A percentile compares a stretch with the other conserved stretches of the same genome.
Conservation (phyloP, 2,113 vertebrate genomes). For the Prinia subflava region DNA sequence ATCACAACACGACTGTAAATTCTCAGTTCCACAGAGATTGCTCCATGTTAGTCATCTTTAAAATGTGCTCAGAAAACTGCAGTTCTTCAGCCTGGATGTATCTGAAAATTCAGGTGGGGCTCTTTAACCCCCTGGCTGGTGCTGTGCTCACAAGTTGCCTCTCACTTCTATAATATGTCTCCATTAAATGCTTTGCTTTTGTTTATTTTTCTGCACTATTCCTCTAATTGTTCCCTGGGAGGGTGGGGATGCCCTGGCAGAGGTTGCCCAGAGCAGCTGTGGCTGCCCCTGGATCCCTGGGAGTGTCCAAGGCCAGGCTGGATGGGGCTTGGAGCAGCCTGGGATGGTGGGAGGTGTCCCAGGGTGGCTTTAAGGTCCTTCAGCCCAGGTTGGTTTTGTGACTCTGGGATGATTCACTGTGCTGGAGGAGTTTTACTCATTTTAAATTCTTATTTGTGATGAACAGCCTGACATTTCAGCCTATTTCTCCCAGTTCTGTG, state of each 20-base stretch:
- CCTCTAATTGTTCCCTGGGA: background rate
- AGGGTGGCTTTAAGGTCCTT: background rate
- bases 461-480: background rate
- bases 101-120: background rate
- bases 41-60: background rate
- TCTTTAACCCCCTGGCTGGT: background rate
- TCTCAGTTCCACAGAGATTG: background rate
- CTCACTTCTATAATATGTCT: background rate
- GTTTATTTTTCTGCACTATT: background rate
- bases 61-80: background rate
- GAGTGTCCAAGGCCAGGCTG: background rate
- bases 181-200: background rate
- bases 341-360: background rate
- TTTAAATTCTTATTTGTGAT: background rate
- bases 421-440: background rate
- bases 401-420: background rate
- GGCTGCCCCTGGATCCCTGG: background rate
- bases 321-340: no score
- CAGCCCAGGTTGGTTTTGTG: background rate
- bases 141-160: background rate
- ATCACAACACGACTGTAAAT: background rate
- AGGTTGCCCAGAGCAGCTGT: background rate
- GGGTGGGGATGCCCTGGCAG: accelerated
- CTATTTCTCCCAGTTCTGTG: background rate
- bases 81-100: background rate